Base-by-base conservation (phyloP, 2,888 invertebrate genomes). In the Microctonus aethiopoides region DNA sequence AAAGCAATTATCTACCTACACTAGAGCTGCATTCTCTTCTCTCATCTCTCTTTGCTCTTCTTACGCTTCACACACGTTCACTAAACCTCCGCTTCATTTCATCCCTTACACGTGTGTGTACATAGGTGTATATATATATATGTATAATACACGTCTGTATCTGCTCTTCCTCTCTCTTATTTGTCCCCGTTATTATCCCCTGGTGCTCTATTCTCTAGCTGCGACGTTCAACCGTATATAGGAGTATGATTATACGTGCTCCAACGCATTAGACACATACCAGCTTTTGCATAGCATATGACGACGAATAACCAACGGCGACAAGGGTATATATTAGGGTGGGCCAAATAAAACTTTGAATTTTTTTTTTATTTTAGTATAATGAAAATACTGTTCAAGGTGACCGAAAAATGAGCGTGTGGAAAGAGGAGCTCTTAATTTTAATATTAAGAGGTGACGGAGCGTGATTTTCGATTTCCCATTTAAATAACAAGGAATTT, bases 1-100 rank as follows among this genome's bases (percentile, higher is more conserved):
- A 69, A 65, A 69, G 60, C 64, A 69, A 69, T 69, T 69, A 69
- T 69, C 46, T 60, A 56, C 46, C 29, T n/a, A 24, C 56, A 36
- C 29, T 16, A 46, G 5, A n/a, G 24, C 26, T 26, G n/a, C n/a
- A 16, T 46, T 46, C 46, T 32, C 13, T 64, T 32, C 46, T 34
- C 46, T 32, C 13, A 64, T 32, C 46, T 34, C 46, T 22, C 54
- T 56, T 36, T 9, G 16, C 62, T 36, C 29, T 16, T 68, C 10
- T 22, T 57, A 36, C 32, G 5, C 52, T 52, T 10, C 22, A 24
- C 24, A 11, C 26, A 3, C 13, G n/a, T 56, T 13, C 16, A n/a
- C n/a, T n/a, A n/a, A n/a, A n/a, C n/a, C n/a, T 46, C n/a, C 16
- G 16, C 6, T 46, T 46, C 46, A 46, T 29, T 29, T 29, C 46